Conservation (phyloP, 2,888 invertebrate genomes). For the Cosmia trapezina region DNA sequence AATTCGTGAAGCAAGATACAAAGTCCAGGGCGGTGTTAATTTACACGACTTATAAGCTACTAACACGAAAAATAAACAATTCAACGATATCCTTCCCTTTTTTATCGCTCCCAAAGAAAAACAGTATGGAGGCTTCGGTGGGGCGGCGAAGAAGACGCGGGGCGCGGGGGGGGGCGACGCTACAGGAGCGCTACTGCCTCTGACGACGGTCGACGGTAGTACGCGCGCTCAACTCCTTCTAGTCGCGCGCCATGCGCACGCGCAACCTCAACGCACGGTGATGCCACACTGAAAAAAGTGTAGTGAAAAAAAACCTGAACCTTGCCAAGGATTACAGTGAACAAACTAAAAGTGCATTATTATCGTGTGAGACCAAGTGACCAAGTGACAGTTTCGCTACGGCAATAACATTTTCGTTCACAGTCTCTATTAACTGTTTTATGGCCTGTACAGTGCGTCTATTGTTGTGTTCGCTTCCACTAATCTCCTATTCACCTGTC, state of each 20-base stretch:
- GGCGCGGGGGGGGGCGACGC: conserved; percentile 72
- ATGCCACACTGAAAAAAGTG: conserved; percentile 70
- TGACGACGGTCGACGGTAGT: conserved; percentile 84
- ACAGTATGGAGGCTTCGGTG: conserved; percentile 83
- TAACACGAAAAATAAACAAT: conserved; percentile 90
- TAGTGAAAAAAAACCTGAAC: conserved; percentile 68
- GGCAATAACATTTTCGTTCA: conserved; percentile 76
- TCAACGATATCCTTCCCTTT: conserved; percentile 87
- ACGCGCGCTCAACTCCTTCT: conserved; percentile 87
- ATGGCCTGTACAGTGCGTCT: conserved; percentile 85
- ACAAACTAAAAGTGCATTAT: conserved; percentile 66
- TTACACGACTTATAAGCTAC: conserved; percentile 89
- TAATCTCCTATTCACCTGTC: conserved; percentile 88
- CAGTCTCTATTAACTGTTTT: conserved; percentile 85
- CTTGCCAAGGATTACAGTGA: conserved; percentile 86
- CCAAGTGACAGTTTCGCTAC: conserved; percentile 74
- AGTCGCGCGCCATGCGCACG: conserved; percentile 85
- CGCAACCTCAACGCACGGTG: conserved; percentile 80
- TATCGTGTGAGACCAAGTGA: conserved; percentile 68
- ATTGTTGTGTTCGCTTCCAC: conserved; percentile 87
- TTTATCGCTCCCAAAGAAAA: conserved; percentile 87
- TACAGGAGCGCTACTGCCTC: conserved; percentile 90
- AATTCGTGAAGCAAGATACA: conserved; percentile 79
- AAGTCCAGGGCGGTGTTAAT: conserved; percentile 84
- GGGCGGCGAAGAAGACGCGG: conserved; percentile 65